Conservation (phyloP, 2,113 vertebrate genomes). For the Lepisosteus osseus region DNA sequence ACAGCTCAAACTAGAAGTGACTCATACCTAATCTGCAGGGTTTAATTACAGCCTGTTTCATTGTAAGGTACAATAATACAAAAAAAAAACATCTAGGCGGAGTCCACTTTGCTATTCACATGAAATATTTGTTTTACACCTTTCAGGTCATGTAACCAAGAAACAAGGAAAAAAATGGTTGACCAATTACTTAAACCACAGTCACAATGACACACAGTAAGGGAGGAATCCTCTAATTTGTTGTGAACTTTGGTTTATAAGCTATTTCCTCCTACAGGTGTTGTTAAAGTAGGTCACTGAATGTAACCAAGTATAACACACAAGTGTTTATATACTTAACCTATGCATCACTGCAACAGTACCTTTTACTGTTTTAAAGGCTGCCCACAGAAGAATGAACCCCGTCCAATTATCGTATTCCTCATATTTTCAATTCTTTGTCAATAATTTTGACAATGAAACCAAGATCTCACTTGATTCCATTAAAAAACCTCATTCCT, state of each 20-base stretch:
- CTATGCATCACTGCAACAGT: too few species aligned
- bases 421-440: too few species aligned
- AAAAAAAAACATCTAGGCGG: background rate
- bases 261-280: background rate
- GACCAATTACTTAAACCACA: background rate
- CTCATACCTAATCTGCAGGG: background rate
- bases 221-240: background rate
- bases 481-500: too few species aligned
- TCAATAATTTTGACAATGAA: too few species aligned
- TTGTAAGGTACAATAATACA: constrained; percentile 1
- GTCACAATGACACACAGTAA: constrained; percentile 1
- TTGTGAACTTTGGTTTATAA: constrained; percentile 4
- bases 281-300: background rate
- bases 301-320: background rate
- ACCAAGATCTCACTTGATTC: too few species aligned
- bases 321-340: too few species aligned
- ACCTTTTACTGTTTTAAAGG: too few species aligned
- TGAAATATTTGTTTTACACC: background rate
- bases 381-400: too few species aligned
- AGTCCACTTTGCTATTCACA: background rate
- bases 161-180: background rate
- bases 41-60: constrained; percentile 14
- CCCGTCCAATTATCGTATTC: too few species aligned
- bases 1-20: background rate
- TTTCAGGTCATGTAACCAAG: background rate